A percentile compares a stretch with the other conserved stretches of the same genome.
phyloP scores from a whole-genome alignment of 2,888 invertebrate genomes.

The Phyto melanocephala region DNA sequence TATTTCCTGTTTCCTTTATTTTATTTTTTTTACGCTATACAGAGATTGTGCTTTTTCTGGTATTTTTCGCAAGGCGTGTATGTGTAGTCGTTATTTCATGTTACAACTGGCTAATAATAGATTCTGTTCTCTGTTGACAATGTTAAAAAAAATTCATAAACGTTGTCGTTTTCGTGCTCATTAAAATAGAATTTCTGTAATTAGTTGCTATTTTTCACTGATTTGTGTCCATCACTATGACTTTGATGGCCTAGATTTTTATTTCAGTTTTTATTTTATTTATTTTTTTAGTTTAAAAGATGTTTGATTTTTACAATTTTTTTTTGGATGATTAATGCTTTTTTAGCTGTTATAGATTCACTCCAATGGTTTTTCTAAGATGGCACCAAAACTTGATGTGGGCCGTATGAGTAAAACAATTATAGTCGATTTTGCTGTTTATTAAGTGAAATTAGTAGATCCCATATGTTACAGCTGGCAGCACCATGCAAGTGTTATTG shows the following conservation, averaged over 20 bases:
- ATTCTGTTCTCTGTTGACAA: background rate
- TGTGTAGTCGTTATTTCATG: background rate
- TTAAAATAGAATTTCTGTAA: constrained; percentile 54
- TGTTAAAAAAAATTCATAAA: constrained; percentile 4
- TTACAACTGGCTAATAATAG: background rate
- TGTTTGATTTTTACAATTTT: too few species aligned
- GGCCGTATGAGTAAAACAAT: too few species aligned
- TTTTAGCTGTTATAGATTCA: too few species aligned
- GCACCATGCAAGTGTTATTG: too few species aligned
- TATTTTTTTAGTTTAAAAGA: too few species aligned
- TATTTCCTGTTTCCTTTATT: background rate
- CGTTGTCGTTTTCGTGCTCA: constrained; percentile 48
- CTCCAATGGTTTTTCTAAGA: too few species aligned
- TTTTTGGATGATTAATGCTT: too few species aligned
- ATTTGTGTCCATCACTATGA: background rate
- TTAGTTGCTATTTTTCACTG: constrained; percentile 30
- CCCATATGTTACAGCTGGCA: too few species aligned
- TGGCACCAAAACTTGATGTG: too few species aligned
- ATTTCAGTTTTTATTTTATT: background rate
- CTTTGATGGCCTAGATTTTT: background rate
- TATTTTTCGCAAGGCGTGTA: background rate
- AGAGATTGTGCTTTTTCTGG: constrained; percentile 13
- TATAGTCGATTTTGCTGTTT: too few species aligned
- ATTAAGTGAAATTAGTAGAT: too few species aligned
- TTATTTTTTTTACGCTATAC: constrained; percentile 9